These are phyloP conservation scores for Solenopsis invicta DNA, from an alignment of 1,140 invertebrate genomes.

Conservation along the genomic window DNA sequence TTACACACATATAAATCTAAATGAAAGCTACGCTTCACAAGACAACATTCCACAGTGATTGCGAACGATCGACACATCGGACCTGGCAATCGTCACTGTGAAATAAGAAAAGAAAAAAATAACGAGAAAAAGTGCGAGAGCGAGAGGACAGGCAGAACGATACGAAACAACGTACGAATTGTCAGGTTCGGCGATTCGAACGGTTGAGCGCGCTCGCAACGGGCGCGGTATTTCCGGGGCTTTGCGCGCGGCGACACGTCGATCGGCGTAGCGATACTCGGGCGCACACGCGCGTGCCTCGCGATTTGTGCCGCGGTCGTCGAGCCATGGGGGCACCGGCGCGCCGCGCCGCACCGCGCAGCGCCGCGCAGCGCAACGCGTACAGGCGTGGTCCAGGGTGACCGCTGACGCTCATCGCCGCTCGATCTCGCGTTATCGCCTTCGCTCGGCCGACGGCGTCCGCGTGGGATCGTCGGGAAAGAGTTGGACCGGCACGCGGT, in stretches of 20 bases:
- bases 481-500: background rate
- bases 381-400: background rate
- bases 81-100: background rate
- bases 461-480: background rate
- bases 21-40: background rate
- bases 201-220: conserved; percentile 80
- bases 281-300: conserved; percentile 44
- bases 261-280: conserved; percentile 76
- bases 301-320: conserved; percentile 55
- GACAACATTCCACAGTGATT: background rate
- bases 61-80: background rate
- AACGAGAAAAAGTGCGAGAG: background rate
- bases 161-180: conserved; percentile 68
- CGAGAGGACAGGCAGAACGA: too few relatives aligned
- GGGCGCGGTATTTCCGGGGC: conserved; percentile 86
- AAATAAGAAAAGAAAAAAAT: background rate
- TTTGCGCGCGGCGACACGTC: conserved; percentile 76
- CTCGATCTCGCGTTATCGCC: background rate
- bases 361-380: background rate
- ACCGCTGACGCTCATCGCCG: background rate
- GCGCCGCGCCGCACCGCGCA: too few relatives aligned
- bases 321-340: too few relatives aligned
- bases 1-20: background rate
- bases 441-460: too few relatives aligned
- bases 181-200: conserved; percentile 79